These are phyloP conservation scores for Lacerta viridis DNA, from an alignment of 2,797 vertebrate genomes.

Conservation along the genomic window DNA sequence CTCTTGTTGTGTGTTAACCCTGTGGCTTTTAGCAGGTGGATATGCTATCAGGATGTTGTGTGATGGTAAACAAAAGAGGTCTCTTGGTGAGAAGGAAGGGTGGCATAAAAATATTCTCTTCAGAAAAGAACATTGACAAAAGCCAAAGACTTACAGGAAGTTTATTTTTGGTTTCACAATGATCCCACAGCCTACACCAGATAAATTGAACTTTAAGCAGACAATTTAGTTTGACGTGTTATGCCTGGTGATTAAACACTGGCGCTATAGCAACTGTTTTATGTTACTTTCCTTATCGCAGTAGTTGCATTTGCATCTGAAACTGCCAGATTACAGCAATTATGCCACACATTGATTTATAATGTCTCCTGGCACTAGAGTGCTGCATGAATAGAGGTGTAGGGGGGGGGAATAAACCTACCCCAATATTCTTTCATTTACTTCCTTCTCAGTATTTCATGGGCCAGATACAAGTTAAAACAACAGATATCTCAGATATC, in stretches of 20 bases:
- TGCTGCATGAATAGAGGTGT: slow-evolving; percentile 63
- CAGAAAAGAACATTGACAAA: slow-evolving; percentile 23
- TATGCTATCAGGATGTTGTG: neutral
- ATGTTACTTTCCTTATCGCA: slow-evolving; percentile 55
- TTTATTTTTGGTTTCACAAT: slow-evolving; percentile 53
- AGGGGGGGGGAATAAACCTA: slow-evolving; percentile 65
- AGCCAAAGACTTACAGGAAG: slow-evolving; percentile 29
- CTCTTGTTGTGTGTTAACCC: neutral
- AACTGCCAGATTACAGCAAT: slow-evolving; percentile 78
- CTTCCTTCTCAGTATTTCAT: slow-evolving; percentile 58
- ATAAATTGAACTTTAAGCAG: slow-evolving; percentile 65
- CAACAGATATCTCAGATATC: slow-evolving; percentile 32
- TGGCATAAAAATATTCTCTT: slow-evolving; percentile 12
- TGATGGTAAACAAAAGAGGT: neutral
- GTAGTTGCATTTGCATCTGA: slow-evolving; percentile 69
- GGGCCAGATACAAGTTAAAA: slow-evolving; percentile 55
- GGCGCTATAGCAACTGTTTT: slow-evolving; percentile 58
- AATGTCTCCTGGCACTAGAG: slow-evolving; percentile 75
- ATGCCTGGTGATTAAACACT: slow-evolving; percentile 49
- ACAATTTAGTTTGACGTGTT: slow-evolving; percentile 35
- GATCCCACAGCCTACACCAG: slow-evolving; percentile 50
- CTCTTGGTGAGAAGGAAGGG: neutral
- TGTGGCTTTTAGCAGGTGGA: neutral
- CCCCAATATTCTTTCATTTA: slow-evolving; percentile 72
- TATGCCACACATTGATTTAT: slow-evolving; percentile 76